Conservation (phyloP, 2,113 vertebrate species). For the Naja naja region DNA sequence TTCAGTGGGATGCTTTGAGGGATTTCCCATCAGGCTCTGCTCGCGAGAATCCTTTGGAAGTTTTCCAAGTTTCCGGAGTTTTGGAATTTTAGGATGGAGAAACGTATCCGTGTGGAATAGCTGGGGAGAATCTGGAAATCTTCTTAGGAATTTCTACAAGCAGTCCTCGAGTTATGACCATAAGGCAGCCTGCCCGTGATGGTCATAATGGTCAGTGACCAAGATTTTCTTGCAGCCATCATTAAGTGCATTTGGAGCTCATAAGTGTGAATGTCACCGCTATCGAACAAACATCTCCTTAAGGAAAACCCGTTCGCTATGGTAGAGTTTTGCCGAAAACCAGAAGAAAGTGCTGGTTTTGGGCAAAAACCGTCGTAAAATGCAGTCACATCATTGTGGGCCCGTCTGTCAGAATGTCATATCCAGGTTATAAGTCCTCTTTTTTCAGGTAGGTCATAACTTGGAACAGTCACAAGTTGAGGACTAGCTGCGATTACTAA, state of each 20-base stretch:
- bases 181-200: background rate
- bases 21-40: background rate
- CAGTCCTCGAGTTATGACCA: background rate
- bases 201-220: background rate
- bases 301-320: background rate
- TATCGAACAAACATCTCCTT: background rate
- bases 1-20: background rate
- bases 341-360: background rate
- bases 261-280: background rate
- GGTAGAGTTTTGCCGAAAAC: background rate
- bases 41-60: background rate
- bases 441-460: no score
- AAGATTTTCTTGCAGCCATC: background rate
- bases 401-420: no score
- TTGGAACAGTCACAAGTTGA: no score
- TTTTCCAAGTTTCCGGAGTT: background rate
- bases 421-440: no score
- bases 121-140: constrained; percentile 24
- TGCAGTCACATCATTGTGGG: no score
- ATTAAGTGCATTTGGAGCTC: background rate
- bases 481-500: background rate
- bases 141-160: constrained; percentile 37
- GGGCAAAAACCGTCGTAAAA: no score
- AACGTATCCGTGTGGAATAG: background rate
- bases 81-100: background rate